These are phyloP conservation scores for Platyscapa corneri DNA, from an alignment of 1,140 invertebrate genomes.

Conservation along the genomic window DNA sequence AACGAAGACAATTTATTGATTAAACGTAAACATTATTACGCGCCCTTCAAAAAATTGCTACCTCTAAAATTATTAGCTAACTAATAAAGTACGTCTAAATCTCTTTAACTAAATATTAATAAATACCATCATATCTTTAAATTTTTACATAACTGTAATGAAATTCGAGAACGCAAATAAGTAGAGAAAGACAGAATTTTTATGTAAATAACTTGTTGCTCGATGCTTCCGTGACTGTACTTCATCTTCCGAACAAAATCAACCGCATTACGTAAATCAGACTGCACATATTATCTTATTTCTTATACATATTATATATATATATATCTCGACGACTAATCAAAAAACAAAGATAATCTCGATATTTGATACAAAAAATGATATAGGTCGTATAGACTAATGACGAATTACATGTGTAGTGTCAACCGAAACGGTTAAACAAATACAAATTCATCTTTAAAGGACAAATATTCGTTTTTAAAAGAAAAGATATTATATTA, in stretches of 20 bases:
- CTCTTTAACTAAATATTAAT: background rate
- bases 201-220: slow-evolving; percentile 5
- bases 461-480: background rate
- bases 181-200: background rate
- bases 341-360: slow-evolving; percentile 21
- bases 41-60: background rate
- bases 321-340: background rate
- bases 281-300: slow-evolving; percentile 21
- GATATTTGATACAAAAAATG: slow-evolving; percentile 32
- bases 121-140: background rate
- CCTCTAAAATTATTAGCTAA: background rate
- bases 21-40: background rate
- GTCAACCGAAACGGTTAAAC: background rate
- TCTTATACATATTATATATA: background rate
- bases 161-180: background rate
- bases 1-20: background rate
- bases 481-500: background rate
- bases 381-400: background rate
- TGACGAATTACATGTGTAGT: background rate
- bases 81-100: background rate
- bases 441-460: background rate
- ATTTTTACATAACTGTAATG: background rate
- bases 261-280: slow-evolving; percentile 30
- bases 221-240: background rate
- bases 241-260: slow-evolving; percentile 12